Evolutionary conservation across 2,113 vertebrate genomes (phyloP).

Genomic region (Cairina moschata): DNA sequence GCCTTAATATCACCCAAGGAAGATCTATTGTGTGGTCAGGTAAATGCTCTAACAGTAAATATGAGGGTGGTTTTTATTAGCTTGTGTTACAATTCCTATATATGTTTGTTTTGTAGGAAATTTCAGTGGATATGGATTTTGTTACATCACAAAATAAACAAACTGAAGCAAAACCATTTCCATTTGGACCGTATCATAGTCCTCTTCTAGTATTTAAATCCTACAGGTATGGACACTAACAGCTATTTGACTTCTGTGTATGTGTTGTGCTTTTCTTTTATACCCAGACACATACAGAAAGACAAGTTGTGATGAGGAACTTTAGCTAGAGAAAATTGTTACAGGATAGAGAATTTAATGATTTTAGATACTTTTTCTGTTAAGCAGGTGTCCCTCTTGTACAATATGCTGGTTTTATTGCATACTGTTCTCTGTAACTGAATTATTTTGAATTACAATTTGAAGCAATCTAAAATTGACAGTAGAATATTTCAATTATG

Average conservation of each 20-base stretch:
- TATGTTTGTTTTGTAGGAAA: constrained; percentile 76
- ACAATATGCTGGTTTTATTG: not conserved
- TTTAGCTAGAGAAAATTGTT: not conserved
- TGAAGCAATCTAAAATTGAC: not conserved
- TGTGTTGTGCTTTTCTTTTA: not conserved
- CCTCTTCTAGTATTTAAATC: constrained; percentile 93
- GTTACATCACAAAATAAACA: constrained; percentile 68
- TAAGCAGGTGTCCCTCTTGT: not conserved
- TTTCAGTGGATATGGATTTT: constrained; percentile 82
- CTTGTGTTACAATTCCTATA: not conserved
- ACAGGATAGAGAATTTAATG: not conserved
- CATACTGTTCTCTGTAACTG: not conserved
- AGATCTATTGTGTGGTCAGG: constrained; percentile 74
- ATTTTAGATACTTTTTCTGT: not conserved
- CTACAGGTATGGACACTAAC: constrained; percentile 85
- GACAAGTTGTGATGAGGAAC: not conserved
- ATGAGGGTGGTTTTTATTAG: not conserved
- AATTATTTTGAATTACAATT: not conserved
- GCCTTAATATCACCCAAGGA: constrained; percentile 58
- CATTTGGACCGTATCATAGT: constrained; percentile 89
- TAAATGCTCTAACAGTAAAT: constrained; percentile 34
- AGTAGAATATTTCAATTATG: not conserved
- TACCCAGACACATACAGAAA: not conserved
- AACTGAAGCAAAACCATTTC: constrained; percentile 80
- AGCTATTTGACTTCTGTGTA: not conserved